Conservation (phyloP, 2,797 vertebrate species). For the Xenentodon cancila region DNA sequence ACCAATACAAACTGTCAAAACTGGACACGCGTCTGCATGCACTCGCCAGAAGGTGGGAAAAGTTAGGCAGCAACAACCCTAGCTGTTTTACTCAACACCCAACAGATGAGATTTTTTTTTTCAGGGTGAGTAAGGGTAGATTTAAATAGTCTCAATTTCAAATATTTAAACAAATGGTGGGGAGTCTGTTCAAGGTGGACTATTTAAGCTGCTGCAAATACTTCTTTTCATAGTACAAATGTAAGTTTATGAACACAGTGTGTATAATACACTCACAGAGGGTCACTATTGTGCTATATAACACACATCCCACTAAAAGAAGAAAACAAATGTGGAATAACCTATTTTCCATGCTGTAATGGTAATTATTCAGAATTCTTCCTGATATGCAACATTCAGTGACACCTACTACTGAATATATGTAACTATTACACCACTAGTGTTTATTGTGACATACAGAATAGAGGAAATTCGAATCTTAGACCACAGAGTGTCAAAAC, state of each 20-base stretch:
- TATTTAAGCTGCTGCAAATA: neutral
- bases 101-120: neutral
- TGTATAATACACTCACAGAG: too few species aligned
- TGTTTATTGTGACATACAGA: neutral
- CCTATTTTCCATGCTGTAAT: too few species aligned
- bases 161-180: neutral
- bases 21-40: conserved; percentile 52
- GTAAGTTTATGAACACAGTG: too few species aligned
- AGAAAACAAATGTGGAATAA: too few species aligned
- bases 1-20: conserved; percentile 61
- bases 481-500: too few species aligned
- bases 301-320: too few species aligned
- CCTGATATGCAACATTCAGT: too few species aligned
- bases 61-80: conserved; percentile 11
- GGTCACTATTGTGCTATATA: too few species aligned
- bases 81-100: conserved; percentile 10
- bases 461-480: neutral
- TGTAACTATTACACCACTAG: too few species aligned
- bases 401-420: too few species aligned
- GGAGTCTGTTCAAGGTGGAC: conserved; percentile 3
- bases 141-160: neutral
- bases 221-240: neutral
- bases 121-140: neutral
- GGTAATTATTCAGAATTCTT: too few species aligned
- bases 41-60: conserved; percentile 31